Evolutionary conservation across 2,113 vertebrate species (phyloP), one percentile per base, ranked within the genome.

Genomic region (Gymnobelideus leadbeateri): DNA sequence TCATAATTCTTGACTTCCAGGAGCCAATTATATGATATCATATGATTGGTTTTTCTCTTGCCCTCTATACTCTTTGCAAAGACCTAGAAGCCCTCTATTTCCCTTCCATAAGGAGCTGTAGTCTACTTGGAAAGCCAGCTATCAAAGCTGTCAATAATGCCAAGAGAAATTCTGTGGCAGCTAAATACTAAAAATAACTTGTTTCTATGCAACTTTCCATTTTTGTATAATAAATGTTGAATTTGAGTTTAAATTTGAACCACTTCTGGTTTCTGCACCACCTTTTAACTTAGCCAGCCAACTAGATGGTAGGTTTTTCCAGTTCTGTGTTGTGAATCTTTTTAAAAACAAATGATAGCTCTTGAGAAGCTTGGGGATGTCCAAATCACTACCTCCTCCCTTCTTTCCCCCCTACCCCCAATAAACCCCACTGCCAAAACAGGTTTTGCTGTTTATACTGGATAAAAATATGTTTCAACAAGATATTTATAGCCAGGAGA

Each of bases 321-420:
- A 26, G 3, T 52, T 28, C 46, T 89, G n/a, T 55, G 28, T 37
- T 46, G 91, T 50, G 37, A 94, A 93, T 53, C 49, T 84, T 94
- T 52, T 93, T 47, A 77, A 84, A 95, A 53, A 94, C 25, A 25
- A 50, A 94, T 89, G 51, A 54, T 68, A 91, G 6, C 8, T n/a
- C 24, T 16, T n/a, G 3, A 19, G 68, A 91, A 77, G 31, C 12
- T 91, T 16, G 52, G 89, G 91, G 9, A 47, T 84, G 16, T 43
- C 68, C 68, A 84, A 43, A 84, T 84, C 68, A 43, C 68, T 84
- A 84, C n/a, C 68, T 84, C 68, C n/a, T 84, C 68, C 68, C n/a
- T 84, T 84, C 19, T 23, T 5, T 43, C n/a, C 19, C 31, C 26
- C n/a, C 57, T 77, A 51, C 52, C 31, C 51, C 47, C 77, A 49